Percentiles rank a stretch among this genome's conserved stretches.
Conservation (phyloP, 2,797 vertebrate species). For the Crypturellus tataupa region DNA sequence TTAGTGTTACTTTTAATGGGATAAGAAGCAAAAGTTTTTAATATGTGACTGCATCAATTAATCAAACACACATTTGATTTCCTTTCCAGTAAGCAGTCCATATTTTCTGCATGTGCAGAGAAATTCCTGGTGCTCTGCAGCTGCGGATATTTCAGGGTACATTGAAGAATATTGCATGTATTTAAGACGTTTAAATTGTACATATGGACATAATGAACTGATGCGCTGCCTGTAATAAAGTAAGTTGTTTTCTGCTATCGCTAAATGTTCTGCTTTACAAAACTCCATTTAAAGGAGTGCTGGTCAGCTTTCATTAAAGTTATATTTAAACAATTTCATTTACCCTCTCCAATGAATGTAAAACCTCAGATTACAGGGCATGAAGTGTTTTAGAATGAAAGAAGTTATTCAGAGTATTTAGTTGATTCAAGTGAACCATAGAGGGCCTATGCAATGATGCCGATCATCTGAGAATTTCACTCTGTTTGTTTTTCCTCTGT, state of each 20-base stretch:
- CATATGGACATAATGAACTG: background rate
- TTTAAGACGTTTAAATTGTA: constrained; percentile 28
- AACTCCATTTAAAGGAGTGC: constrained; percentile 12
- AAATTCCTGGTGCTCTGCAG: constrained; percentile 49
- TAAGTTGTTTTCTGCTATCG: background rate
- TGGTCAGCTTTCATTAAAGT: constrained; percentile 12
- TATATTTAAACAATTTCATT: constrained; percentile 51
- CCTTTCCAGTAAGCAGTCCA: constrained; percentile 79
- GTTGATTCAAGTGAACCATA: constrained; percentile 22
- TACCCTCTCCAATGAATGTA: background rate
- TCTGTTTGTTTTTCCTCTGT: constrained; percentile 29
- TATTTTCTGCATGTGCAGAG: constrained; percentile 70
- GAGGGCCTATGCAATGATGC: constrained; percentile 13
- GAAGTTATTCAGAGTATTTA: constrained; percentile 52
- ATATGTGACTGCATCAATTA: constrained; percentile 84
- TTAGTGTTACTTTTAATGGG: constrained; percentile 90
- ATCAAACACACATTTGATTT: constrained; percentile 80
- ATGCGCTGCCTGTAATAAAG: background rate
- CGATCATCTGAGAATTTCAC: constrained; percentile 52
- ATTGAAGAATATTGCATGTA: constrained; percentile 10
- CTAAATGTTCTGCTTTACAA: constrained; percentile 18
- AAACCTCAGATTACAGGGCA: background rate
- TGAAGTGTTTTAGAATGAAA: background rate
- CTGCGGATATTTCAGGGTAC: background rate
- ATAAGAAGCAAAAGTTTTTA: constrained; percentile 87